phyloP scores from a whole-genome alignment of 2,113 vertebrate genomes.

The Bos taurus region ARS-UCD2.0 NC_037330.1:98979001-98979500 shows the following conservation, averaged over 20 bases:
- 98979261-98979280: neutral
- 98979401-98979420: neutral
- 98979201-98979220: neutral
- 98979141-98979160: conserved; percentile 1
- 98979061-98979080: neutral
- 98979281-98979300: neutral
- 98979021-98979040: neutral
- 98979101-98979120: neutral
- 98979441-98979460: conserved; percentile 13
- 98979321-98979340: neutral
- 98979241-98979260: neutral
- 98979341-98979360: neutral
- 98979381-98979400: neutral
- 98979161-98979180: neutral
- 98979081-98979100: neutral
- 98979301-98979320: neutral
- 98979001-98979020: neutral
- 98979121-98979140: neutral
- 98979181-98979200: neutral
- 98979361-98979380: neutral
- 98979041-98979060: neutral
- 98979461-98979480: neutral
- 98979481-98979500: neutral
- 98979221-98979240: neutral
- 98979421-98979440: neutral